Evolutionary conservation across 2,797 vertebrate species (phyloP), one percentile per base, ranked within the genome.

Genomic region (Danio albolineatus): DNA sequence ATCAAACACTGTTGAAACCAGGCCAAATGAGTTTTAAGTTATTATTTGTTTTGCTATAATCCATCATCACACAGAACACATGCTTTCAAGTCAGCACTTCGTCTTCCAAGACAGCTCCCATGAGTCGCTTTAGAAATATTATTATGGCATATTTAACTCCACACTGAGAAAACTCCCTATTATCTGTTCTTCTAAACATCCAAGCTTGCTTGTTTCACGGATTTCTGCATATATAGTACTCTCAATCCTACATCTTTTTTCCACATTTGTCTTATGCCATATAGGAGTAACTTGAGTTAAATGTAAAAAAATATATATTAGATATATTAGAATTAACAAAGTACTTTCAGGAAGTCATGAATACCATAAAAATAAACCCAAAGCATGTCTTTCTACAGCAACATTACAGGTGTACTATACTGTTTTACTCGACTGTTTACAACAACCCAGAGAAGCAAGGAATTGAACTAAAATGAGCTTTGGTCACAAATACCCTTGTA

Each of bases 61-160:
- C 88, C 79, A 46, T 89, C 86, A 85, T 89, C 85, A 87, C 86
- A 87, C 73, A 87, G 81, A 82, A 79, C 79, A 64, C 43, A 44
- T 10, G 10, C 60, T 62, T 81, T 83, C 60, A 67, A 61, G 76
- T 76, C 14, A 41, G 21, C 46, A 36, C 67, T 76, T 49, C n/a
- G 4, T 76, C 46, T 75, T 79, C 66, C 17, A 76, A 75, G 60
- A 66, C 39, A 54, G 17, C 78, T 73, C 54, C 71, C 73, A n/a
- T 64, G 60, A 78, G 81, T 73, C 65, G 28, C 62, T 69, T 79
- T 66, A 41, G 64, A 75, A 75, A 74, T 70, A 78, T 81, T 70
- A 60, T 57, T 56, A 43, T 6, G 53, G 8, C 39, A 10, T 57
- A 39, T 66, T 71, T 48, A 74, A 71, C 66, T 70, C 56, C 75